Conservation (phyloP, 2,797 vertebrate genomes). For the Vespertilio murinus region DNA sequence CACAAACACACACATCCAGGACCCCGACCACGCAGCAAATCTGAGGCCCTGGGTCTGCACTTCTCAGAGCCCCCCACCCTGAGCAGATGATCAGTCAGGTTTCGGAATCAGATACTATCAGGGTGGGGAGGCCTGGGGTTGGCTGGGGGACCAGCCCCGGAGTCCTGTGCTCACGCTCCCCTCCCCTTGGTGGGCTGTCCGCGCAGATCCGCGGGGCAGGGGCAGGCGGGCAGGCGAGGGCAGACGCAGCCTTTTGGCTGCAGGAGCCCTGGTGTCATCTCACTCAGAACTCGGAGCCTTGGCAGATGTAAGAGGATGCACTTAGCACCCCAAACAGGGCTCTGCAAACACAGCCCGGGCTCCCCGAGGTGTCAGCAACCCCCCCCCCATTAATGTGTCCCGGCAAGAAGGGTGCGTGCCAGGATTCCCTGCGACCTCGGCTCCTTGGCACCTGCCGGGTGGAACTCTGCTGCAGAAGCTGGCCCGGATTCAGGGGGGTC, state of each 20-base stretch:
- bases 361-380: background rate
- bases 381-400: constrained; percentile 32
- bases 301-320: constrained; percentile 1
- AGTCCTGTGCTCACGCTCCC: accelerated
- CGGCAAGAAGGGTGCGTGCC: background rate
- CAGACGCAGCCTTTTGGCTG: background rate
- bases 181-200: background rate
- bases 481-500: background rate
- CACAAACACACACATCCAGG: background rate
- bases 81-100: background rate
- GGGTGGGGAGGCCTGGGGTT: background rate
- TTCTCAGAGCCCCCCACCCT: background rate
- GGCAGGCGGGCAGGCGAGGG: accelerated
- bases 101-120: background rate
- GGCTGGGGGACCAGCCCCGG: too few relatives aligned
- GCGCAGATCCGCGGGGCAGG: background rate
- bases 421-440: constrained; percentile 33
- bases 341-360: constrained; percentile 32
- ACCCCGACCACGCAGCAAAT: background rate
- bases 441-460: accelerated
- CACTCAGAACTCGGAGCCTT: background rate
- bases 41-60: background rate
- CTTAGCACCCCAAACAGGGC: constrained; percentile 48
- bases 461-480: background rate
- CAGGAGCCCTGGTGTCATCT: background rate